These are phyloP conservation scores for Marmota monax DNA, from an alignment of 2,113 vertebrate species.

Conservation along the genomic window DNA sequence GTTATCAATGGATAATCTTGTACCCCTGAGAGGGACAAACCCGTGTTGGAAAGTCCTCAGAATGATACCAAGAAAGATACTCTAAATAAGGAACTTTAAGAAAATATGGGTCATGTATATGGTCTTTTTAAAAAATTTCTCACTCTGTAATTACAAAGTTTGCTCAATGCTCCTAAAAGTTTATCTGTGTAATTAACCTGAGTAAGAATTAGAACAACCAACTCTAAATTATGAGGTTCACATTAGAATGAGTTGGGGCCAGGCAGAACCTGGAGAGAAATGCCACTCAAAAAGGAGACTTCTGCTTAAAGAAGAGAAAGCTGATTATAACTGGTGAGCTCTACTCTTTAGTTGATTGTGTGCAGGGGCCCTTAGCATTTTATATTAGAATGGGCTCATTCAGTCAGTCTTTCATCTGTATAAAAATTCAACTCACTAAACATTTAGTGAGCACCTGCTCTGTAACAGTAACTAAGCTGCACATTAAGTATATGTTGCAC, in stretches of 20 bases:
- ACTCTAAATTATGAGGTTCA: neutral
- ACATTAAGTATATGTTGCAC: no score
- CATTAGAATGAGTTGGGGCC: neutral
- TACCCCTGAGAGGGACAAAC: neutral
- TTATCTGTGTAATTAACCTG: slow-evolving; percentile 18
- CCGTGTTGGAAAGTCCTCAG: neutral
- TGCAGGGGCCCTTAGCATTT: neutral
- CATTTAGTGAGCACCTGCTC: no score
- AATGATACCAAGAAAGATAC: slow-evolving; percentile 6
- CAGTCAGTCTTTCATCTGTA: neutral
- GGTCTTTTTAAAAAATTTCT: slow-evolving; percentile 35
- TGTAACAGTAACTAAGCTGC: no score
- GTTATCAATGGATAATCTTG: neutral
- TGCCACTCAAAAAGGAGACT: neutral
- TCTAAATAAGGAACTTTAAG: neutral
- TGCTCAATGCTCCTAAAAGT: neutral
- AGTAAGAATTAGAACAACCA: neutral
- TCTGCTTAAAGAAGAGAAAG: neutral
- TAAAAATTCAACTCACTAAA: neutral
- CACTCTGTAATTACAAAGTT: neutral
- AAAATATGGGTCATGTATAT: neutral
- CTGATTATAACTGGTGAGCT: neutral
- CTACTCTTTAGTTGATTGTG: neutral
- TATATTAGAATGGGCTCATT: neutral
- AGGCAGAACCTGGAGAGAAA: neutral